These are phyloP conservation scores for Lepidotrigona ventralis DNA, from an alignment of 1,140 invertebrate species.

Conservation along the genomic window DNA sequence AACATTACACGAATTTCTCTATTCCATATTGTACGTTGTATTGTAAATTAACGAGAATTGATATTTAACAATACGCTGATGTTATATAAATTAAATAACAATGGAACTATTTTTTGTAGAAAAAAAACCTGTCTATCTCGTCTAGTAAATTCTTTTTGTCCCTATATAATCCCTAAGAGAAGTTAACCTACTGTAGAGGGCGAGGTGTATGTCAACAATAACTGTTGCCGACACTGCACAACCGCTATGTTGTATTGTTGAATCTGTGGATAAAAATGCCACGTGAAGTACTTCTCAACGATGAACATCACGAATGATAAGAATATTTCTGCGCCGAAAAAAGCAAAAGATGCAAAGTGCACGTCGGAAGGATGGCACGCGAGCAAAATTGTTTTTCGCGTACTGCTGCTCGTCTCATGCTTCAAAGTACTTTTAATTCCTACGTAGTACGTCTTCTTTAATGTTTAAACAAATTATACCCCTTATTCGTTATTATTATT, in stretches of 20 bases:
- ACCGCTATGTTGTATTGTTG: neutral
- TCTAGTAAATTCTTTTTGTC: neutral
- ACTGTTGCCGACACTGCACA: neutral
- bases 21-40: constrained; percentile 1
- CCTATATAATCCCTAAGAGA: neutral
- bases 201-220: neutral
- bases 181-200: neutral
- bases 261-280: neutral
- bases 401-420: constrained; percentile 79
- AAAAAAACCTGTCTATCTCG: neutral
- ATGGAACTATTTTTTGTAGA: constrained; percentile 48
- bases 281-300: neutral
- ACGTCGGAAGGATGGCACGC: neutral
- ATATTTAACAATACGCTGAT: constrained; percentile 44
- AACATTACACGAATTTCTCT: neutral
- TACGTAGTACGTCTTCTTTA: constrained; percentile 82
- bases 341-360: neutral
- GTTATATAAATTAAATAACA: constrained; percentile 42
- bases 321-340: neutral
- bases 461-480: constrained; percentile 8
- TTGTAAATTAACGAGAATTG: constrained; percentile 26
- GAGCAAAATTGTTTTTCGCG: constrained; percentile 60
- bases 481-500: constrained; percentile 9
- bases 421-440: constrained; percentile 84
- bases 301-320: neutral